Percentiles rank a stretch among this genome's conserved stretches.
Conservation (phyloP, 2,888 invertebrate species). For the Limnephilus auricula region DNA sequence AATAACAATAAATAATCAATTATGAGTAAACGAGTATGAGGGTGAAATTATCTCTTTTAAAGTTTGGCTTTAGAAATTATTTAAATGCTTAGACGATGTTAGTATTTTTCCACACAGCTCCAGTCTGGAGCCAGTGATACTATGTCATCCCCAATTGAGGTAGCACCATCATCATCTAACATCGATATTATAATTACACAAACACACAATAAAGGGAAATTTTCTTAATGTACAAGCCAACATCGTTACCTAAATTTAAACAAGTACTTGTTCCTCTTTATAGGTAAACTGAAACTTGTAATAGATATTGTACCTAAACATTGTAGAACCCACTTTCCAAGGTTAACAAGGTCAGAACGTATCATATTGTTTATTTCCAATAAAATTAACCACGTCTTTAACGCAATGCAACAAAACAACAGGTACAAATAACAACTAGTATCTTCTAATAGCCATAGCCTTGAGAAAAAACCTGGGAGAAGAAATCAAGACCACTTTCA, state of each 20-base stretch:
- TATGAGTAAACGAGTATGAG: no score
- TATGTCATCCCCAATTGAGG: no score
- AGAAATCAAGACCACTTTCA: not conserved
- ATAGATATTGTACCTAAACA: not conserved
- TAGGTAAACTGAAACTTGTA: not conserved
- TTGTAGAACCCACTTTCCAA: not conserved
- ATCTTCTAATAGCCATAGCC: not conserved
- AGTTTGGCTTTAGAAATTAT: not conserved
- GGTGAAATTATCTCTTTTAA: not conserved
- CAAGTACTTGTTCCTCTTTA: not conserved
- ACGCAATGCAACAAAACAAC: not conserved
- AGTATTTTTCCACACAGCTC: not conserved
- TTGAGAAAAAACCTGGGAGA: not conserved
- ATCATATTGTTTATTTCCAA: not conserved
- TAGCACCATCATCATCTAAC: no score
- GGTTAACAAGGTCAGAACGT: not conserved
- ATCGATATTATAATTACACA: not conserved
- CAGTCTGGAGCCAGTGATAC: no score
- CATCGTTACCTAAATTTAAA: not conserved
- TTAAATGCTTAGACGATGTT: no score
- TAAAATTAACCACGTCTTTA: not conserved
- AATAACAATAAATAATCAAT: no score
- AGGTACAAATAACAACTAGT: not conserved
- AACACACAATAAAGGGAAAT: not conserved
- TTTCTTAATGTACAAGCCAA: not conserved